A percentile compares a stretch with the other conserved stretches of the same genome.
Conservation (phyloP, 1,140 invertebrate species). For the Hyles vespertilio region DNA sequence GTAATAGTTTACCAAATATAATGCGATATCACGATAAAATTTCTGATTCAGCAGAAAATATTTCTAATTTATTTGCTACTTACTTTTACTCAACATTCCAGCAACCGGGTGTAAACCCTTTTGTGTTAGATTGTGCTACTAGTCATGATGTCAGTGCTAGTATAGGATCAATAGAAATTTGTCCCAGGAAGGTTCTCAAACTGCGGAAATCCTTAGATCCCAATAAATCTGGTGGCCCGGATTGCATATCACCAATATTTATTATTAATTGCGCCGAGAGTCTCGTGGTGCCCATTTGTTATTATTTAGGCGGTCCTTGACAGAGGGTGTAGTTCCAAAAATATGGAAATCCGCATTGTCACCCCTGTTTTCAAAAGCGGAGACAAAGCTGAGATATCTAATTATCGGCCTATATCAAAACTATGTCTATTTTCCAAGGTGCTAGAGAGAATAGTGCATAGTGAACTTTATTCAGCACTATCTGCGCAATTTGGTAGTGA, state of each 20-base stretch:
- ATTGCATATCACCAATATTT: too few relatives aligned
- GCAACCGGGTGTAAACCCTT: constrained; percentile 4
- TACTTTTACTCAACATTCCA: constrained; percentile 22
- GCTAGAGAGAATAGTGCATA: too few relatives aligned
- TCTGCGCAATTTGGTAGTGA: too few relatives aligned
- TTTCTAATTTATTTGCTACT: constrained; percentile 16
- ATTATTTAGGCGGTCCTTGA: constrained; percentile 2
- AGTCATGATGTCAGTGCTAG: neutral
- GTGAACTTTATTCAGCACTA: too few relatives aligned
- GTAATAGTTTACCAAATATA: constrained; percentile 6
- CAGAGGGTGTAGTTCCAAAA: neutral
- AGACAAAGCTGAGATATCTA: too few relatives aligned
- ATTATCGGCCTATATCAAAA: too few relatives aligned
- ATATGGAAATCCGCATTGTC: constrained; percentile 13
- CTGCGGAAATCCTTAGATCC: too few relatives aligned
- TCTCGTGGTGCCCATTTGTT: constrained; percentile 1
- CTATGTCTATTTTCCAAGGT: too few relatives aligned
- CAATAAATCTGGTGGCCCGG: too few relatives aligned
- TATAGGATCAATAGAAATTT: too few relatives aligned
- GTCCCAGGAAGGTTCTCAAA: too few relatives aligned
- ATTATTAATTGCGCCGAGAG: constrained; percentile 10
- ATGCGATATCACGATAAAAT: constrained; percentile 12
- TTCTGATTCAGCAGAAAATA: constrained; percentile 11
- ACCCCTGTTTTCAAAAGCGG: too few relatives aligned
- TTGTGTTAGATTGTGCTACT: neutral